Evolutionary conservation across 2,888 invertebrate genomes (phyloP).

Genomic region (Leptarthrus brevirostris): DNA sequence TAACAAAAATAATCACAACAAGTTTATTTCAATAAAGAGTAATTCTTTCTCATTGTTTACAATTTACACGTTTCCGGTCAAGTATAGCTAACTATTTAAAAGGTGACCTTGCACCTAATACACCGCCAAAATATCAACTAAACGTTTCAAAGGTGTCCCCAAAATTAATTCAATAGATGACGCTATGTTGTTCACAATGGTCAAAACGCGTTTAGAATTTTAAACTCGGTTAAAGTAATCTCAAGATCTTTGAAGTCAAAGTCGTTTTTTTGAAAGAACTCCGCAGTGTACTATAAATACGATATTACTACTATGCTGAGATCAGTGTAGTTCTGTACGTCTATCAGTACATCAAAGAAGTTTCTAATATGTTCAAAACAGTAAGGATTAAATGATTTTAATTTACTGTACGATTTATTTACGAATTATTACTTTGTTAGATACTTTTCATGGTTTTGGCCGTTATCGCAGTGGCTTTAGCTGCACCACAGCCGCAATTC

Average conservation of each 20-base stretch:
- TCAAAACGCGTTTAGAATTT: conserved; percentile 22
- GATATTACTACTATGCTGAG: neutral
- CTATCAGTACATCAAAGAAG: neutral
- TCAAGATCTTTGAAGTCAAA: neutral
- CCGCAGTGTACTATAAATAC: conserved; percentile 5
- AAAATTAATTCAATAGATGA: conserved; percentile 14
- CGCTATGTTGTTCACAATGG: conserved; percentile 9
- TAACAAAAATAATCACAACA: too few relatives aligned
- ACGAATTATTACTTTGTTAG: conserved; percentile 5
- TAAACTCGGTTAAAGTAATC: neutral
- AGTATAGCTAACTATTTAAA: neutral
- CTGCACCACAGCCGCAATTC: conserved; percentile 55
- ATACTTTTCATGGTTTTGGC: conserved; percentile 57
- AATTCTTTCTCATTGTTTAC: too few relatives aligned
- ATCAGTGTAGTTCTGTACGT: conserved; percentile 11
- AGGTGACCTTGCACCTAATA: neutral
- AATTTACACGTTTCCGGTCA: neutral
- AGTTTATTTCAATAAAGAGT: too few relatives aligned
- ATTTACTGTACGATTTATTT: neutral
- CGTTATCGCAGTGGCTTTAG: conserved; percentile 60
- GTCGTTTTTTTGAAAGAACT: neutral
- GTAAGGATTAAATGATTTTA: conserved; percentile 9
- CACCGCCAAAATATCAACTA: neutral
- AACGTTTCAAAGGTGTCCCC: neutral
- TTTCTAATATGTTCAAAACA: conserved; percentile 28